Evolutionary conservation across 64 coral and sea anemone genomes (phyloP), one percentile per base, ranked within the genome.

Genomic region (Anthopleura sola): DNA sequence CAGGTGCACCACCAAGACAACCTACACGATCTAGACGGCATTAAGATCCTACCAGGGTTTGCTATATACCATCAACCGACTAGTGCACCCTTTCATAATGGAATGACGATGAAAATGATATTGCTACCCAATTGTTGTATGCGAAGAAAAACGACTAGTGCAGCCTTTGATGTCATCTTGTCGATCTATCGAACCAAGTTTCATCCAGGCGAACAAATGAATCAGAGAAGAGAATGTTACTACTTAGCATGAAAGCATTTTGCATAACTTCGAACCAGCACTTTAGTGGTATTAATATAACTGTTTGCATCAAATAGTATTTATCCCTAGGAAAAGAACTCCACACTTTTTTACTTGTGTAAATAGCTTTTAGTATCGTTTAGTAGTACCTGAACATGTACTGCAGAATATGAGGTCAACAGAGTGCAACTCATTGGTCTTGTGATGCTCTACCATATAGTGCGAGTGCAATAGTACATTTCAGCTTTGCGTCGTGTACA

Each of bases 1-100:
- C 76, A 79, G 76, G 7, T 48, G 37, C 36, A 37, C 5, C 20
- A 11, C 21, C 76, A 46, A 79, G 66, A 15, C 66, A 79, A 79
- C 38, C 38, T 23, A 40, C 76, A 79, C n/a, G 76, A 48, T 79
- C 76, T 21, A 79, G 76, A 79, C 76, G 36, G 39, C n/a, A 79
- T 34, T 71, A 71, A 71, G 12, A 62, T 24, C 19, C 58, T 24
- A 53, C 50, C 19, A 62, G 58, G 24, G 58, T 24, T n/a, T 44
- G 40, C 9, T 44, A 44, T 44, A 44, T 53, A 53, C 7, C 50
- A 53, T 53, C 50, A 53, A 44, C 40, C 9, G 40, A 44, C 40
- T 44, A 44, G 0, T 44, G 40, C 40, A 44, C 40, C 40, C 40
- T 1, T 44, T 44, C 40, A 44, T 0, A 44, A 44, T 44, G 9